Evolutionary conservation across 2,888 invertebrate species (phyloP).

Genomic region (Emmelina monodactyla): DNA sequence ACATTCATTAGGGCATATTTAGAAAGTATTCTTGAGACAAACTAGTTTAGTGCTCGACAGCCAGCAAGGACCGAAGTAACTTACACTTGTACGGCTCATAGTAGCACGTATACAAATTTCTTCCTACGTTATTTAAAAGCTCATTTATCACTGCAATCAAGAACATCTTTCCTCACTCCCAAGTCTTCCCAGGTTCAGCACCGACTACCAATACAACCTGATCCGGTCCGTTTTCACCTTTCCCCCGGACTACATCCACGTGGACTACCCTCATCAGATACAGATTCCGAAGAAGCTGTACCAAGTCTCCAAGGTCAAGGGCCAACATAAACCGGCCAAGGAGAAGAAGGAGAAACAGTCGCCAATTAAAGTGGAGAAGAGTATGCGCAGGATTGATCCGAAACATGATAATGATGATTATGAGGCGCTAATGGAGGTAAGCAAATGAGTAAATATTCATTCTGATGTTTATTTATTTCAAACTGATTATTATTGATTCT

Average conservation of each 20-base stretch:
- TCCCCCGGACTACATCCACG: slow-evolving; percentile 33
- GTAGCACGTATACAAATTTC: no score
- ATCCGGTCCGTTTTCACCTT: slow-evolving; percentile 46
- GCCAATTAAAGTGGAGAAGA: slow-evolving; percentile 32
- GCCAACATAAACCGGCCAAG: slow-evolving; percentile 1
- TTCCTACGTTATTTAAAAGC: no score
- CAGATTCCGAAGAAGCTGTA: slow-evolving; percentile 36
- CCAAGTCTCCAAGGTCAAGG: slow-evolving; percentile 25
- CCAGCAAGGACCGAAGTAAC: no score
- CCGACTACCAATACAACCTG: slow-evolving; percentile 48
- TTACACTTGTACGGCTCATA: no score
- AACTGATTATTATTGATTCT: no score
- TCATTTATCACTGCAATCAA: no score
- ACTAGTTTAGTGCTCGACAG: no score
- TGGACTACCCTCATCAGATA: slow-evolving; percentile 38
- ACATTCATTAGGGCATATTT: no score
- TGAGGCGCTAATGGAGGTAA: slow-evolving; percentile 37
- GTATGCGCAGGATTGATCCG: slow-evolving; percentile 16
- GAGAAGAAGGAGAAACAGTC: slow-evolving; percentile 27
- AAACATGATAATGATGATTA: slow-evolving; percentile 33
- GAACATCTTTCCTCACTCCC: not conserved
- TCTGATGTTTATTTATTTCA: not conserved
- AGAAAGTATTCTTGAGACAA: no score
- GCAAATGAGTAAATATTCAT: not conserved
- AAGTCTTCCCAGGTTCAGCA: slow-evolving; percentile 33